Conservation (phyloP, 2,113 vertebrate species). For the Sorex araneus region DNA sequence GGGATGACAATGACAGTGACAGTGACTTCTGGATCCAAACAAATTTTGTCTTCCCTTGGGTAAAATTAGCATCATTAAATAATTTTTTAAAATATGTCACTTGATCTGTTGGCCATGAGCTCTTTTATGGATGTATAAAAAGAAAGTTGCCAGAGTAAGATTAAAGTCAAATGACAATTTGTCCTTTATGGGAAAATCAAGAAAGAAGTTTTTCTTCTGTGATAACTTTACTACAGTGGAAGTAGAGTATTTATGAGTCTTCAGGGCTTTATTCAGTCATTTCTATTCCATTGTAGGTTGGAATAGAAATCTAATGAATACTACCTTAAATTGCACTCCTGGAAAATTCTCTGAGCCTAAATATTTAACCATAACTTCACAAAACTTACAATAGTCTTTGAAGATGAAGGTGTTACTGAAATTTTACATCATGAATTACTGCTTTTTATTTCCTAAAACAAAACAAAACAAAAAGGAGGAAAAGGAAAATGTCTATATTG, state of each 20-base stretch:
- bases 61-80: background rate
- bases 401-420: background rate
- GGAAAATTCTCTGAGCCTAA: background rate
- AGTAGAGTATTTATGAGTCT: background rate
- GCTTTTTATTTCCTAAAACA: slow-evolving; percentile 28
- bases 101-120: background rate
- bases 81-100: background rate
- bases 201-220: slow-evolving; percentile 17
- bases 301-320: no score
- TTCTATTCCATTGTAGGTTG: background rate
- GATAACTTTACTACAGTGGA: background rate
- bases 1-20: no score
- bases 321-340: background rate
- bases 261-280: background rate
- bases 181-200: slow-evolving; percentile 60
- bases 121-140: background rate
- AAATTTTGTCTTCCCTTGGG: slow-evolving; percentile 38
- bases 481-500: background rate
- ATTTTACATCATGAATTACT: background rate
- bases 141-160: slow-evolving; percentile 27
- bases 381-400: slow-evolving; percentile 39
- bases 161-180: slow-evolving; percentile 12
- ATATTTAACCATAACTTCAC: background rate
- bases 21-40: background rate
- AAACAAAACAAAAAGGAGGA: background rate